Evolutionary conservation across 1,140 invertebrate genomes (phyloP), one percentile per base, ranked within the genome.

Genomic region (Phthorimaea operculella): DNA sequence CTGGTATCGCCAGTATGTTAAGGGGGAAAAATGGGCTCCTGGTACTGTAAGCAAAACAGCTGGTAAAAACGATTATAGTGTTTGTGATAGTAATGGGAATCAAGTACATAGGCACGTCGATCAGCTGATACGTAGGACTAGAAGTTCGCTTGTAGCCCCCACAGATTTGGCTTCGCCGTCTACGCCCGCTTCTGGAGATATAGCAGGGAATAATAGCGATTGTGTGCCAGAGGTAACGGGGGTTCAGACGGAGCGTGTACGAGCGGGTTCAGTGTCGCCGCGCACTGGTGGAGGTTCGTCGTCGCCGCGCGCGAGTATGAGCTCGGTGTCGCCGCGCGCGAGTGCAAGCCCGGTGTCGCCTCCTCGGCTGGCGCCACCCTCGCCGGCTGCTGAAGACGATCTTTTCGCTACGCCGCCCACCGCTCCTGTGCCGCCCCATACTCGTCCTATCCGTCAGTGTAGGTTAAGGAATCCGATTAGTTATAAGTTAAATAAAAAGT

Each of bases 21-120:
- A 54, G 12, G 42, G 52, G 39, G 52, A 54, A 33, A 54, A 55
- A 14, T 55, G 54, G 45, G 9, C 28, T n/a, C 45, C 54, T 16
- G 45, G 45, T 16, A 49, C 21, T 6, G 21, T 55, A 3, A 18
- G 6, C 10, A 9, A 11, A 11, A 18, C 48, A 6, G 4, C 47
- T 3, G 54, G 54, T 5, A n/a, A 10, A 11, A 55, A 28, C 5
- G 33, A 49, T 11, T 55, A 14, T 16, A 50, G 14, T 5, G 33
- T 55, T 14, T 36, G n/a, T 5, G 47, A 55, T 16, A 50, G 14
- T 16, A 39, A 50, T 34, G 54, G 45, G 8, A 39, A 39, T 11
- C 17, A 36, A 10, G 11, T 49, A 6, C 54, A 55, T 42, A 34
- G 36, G 12, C 54, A 55, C 33, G 16, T 49, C n/a, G 52, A 54